These are phyloP conservation scores for Danio choprae DNA, from an alignment of 2,797 vertebrate species.

Conservation along the genomic window DNA sequence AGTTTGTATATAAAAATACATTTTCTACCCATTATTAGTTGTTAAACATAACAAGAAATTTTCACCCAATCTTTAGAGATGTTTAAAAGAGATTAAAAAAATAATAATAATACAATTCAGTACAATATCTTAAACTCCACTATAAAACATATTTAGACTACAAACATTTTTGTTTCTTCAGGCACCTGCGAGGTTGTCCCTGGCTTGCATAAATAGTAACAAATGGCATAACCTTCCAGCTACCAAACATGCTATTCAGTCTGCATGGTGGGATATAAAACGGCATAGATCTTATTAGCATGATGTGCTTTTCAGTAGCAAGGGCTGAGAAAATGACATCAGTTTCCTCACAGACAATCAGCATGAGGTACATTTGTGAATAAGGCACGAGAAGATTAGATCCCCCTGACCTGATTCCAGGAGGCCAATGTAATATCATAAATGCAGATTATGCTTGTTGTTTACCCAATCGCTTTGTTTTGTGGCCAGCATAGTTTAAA, in stretches of 20 bases:
- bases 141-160: no score
- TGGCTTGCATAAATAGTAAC: neutral
- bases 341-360: neutral
- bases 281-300: slow-evolving; percentile 9
- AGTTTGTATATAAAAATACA: no score
- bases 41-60: no score
- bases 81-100: no score
- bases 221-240: neutral
- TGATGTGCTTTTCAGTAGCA: slow-evolving; percentile 12
- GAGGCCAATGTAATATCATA: slow-evolving; percentile 76
- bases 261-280: slow-evolving; percentile 14
- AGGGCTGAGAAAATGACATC: slow-evolving; percentile 27
- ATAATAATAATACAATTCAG: no score
- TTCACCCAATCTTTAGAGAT: no score
- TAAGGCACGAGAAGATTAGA: slow-evolving; percentile 66
- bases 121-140: no score
- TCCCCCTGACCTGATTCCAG: slow-evolving; percentile 74
- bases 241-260: neutral
- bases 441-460: slow-evolving; percentile 74
- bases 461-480: slow-evolving; percentile 54
- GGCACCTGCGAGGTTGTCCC: neutral
- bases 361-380: slow-evolving; percentile 18
- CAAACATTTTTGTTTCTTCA: neutral
- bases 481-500: slow-evolving; percentile 50
- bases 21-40: no score